These are phyloP conservation scores for Euura lappo DNA, from an alignment of 1,140 invertebrate genomes.

Conservation along the genomic window DNA sequence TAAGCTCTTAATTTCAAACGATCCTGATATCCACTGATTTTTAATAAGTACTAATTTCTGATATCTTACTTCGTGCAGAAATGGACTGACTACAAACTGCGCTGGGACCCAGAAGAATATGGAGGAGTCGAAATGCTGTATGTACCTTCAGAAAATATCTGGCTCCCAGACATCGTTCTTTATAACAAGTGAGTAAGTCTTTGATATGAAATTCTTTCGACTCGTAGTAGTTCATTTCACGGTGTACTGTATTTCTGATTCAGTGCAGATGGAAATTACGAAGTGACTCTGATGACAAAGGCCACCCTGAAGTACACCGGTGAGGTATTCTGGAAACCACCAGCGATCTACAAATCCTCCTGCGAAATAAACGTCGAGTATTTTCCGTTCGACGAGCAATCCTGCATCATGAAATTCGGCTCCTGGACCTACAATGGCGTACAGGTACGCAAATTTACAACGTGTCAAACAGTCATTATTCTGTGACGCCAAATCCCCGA, in stretches of 20 bases:
- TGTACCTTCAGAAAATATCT: conserved; percentile 91
- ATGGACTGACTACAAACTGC: conserved; percentile 94
- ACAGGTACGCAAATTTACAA: conserved; percentile 67
- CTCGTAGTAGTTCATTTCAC: neutral
- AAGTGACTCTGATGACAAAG: conserved; percentile 97
- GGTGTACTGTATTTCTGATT: neutral
- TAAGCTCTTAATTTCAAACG: neutral
- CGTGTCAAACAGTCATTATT: neutral
- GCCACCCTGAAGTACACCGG: conserved; percentile 89
- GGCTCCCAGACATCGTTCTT: conserved; percentile 88
- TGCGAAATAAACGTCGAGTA: conserved; percentile 96
- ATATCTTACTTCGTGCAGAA: conserved; percentile 66
- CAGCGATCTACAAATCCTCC: conserved; percentile 98
- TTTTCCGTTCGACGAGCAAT: conserved; percentile 94
- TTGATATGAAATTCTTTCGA: neutral
- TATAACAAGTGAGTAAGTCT: conserved; percentile 79
- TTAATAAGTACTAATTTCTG: no score
- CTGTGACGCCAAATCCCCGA: neutral
- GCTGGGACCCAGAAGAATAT: conserved; percentile 92
- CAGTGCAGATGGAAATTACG: conserved; percentile 95
- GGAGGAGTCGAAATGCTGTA: conserved; percentile 92
- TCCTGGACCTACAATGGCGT: conserved; percentile 94
- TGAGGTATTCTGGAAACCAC: conserved; percentile 95
- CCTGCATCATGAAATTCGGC: conserved; percentile 94
- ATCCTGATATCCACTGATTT: no score